Percentiles rank a stretch among this genome's conserved stretches.
Evolutionary conservation across 2,888 invertebrate species (phyloP).

Genomic region (Eupithecia vulgata): DNA sequence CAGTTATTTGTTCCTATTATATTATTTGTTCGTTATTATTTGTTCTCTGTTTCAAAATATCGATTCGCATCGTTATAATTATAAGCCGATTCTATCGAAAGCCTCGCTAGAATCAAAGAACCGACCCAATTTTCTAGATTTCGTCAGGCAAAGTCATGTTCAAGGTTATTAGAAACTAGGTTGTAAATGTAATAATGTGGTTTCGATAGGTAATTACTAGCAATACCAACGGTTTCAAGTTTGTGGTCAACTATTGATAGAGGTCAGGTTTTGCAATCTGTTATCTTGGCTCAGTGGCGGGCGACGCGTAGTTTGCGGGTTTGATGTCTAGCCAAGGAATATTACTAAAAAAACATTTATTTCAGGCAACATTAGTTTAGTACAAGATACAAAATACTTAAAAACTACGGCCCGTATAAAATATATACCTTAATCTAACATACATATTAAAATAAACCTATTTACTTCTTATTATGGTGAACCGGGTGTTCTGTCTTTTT

Average conservation of each 20-base stretch:
- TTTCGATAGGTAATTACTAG: neutral
- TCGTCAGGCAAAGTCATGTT: constrained; percentile 17
- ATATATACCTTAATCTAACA: too few species aligned
- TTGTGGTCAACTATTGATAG: constrained; percentile 3
- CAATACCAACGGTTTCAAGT: neutral
- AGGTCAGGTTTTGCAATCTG: constrained; percentile 5
- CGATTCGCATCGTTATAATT: neutral
- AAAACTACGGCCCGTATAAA: too few species aligned
- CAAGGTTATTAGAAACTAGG: constrained; percentile 4
- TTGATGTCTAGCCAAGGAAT: neutral
- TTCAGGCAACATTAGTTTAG: too few species aligned
- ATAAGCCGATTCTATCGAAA: neutral
- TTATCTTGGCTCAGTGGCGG: neutral
- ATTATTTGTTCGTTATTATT: too few species aligned
- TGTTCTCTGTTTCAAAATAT: neutral
- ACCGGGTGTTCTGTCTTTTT: too few species aligned
- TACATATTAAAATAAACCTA: too few species aligned
- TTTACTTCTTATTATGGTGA: too few species aligned
- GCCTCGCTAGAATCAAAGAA: constrained; percentile 1
- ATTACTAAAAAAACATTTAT: too few species aligned
- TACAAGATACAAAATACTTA: too few species aligned
- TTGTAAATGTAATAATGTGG: constrained; percentile 2
- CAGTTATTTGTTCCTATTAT: too few species aligned
- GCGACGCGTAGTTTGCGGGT: neutral
- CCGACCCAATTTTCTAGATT: constrained; percentile 1